Base-by-base conservation (phyloP, 2,888 invertebrate species). In the Epirrhoe alternata region DNA sequence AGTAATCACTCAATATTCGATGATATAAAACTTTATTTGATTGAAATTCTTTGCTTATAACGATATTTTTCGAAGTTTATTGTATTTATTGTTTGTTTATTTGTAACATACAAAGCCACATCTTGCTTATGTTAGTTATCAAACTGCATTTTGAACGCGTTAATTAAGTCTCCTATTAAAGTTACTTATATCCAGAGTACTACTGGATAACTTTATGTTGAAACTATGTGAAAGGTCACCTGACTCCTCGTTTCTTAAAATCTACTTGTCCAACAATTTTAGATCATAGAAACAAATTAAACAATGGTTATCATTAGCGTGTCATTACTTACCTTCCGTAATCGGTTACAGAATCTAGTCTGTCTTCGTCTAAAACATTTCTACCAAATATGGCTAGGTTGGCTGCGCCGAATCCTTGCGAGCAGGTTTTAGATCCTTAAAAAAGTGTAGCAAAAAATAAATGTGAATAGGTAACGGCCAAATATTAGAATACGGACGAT, bases 341-440 rank as follows among this genome's bases (percentile, higher is more conserved):
- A 58, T 35, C 16, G 38, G n/a, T 14, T 33, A 42, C 1, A 58
- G 42, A 54, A 57, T 64, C 45, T 35, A 51, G 16, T 49, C 47
- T 61, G 49, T 31, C 2, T 47, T 8, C 47, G 1, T 47, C 16
- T 24, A 31, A 30, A 52, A 61, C 55, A 33, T 31, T 54, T 55
- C 58, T 71, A 68, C 74, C 75, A 69, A 42, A 77, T 69, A 71
- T 56, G 57, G 52, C 67, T 68, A 68, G 64, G 60, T 59, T 62
- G 58, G 64, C 64, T 55, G 61, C 65, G 59, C 60, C 66, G 58
- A 64, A 73, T 70, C 68, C 57, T 68, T 65, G 60, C 56, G 54
- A 70, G 68, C 73, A 70, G 69, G 71, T 73, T 71, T 70, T 61
- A 0, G 59, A 12, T 65, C 56, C 38, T 64, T 42, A 72, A 70